phyloP scores from a whole-genome alignment of 2,797 vertebrate species.

The Rhinichthys osculus region DNA sequence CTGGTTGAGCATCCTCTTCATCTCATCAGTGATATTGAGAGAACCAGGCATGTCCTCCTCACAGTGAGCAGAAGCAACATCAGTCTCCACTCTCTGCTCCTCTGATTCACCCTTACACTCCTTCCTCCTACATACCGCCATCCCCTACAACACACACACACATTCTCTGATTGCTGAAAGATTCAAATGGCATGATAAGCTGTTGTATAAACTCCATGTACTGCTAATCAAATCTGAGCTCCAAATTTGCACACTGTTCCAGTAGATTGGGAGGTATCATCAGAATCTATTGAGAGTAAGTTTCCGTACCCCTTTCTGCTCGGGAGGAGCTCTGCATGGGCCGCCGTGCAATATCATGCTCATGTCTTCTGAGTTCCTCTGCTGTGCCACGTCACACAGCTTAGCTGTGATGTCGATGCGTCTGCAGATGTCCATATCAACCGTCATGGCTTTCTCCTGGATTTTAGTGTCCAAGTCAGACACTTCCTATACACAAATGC shows the following conservation, averaged over 20 bases:
- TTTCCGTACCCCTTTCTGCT: slow-evolving; percentile 63
- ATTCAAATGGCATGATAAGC: slow-evolving; percentile 19
- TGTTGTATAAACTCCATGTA: slow-evolving; percentile 6
- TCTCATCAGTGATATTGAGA: slow-evolving; percentile 98
- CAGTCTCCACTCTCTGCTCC: slow-evolving; percentile 88
- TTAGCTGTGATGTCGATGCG: slow-evolving; percentile 99
- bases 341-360: slow-evolving; percentile 95
- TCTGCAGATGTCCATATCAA: slow-evolving; percentile 99
- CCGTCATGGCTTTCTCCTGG: slow-evolving; percentile 98
- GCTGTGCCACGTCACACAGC: slow-evolving; percentile 98
- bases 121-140: slow-evolving; percentile 87
- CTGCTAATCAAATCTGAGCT: slow-evolving; percentile 9
- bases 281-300: not conserved
- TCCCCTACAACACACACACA: slow-evolving; percentile 71
- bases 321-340: slow-evolving; percentile 74
- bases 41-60: slow-evolving; percentile 89
- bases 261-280: not conserved
- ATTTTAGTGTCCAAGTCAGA: slow-evolving; percentile 98
- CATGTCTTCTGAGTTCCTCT: slow-evolving; percentile 98
- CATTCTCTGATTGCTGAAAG: slow-evolving; percentile 27
- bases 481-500: slow-evolving; percentile 86
- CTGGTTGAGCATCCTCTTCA: slow-evolving; percentile 99
- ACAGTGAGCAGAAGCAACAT: slow-evolving; percentile 83
- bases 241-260: slow-evolving; percentile 3
- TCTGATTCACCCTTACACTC: slow-evolving; percentile 85